Conservation (phyloP, 2,888 invertebrate genomes). For the Limnephilus auricula region DNA sequence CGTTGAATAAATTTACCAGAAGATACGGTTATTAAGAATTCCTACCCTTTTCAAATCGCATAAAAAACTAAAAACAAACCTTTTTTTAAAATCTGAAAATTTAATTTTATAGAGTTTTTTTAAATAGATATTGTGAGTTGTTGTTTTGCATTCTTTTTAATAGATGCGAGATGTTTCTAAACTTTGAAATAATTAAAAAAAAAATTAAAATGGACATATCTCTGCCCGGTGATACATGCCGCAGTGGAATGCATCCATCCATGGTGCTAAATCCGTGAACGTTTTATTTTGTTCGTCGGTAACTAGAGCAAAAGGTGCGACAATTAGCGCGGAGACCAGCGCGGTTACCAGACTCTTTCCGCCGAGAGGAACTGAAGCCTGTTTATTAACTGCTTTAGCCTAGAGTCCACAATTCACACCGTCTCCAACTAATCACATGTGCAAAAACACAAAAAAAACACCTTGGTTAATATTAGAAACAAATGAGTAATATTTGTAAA, state of each 20-base stretch:
- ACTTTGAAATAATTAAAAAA: too few relatives aligned
- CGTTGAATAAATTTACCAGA: too few relatives aligned
- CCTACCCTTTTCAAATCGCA: too few relatives aligned
- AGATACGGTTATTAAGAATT: too few relatives aligned
- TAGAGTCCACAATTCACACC: background rate
- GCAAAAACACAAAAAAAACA: background rate
- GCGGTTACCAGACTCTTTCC: background rate
- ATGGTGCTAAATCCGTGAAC: background rate
- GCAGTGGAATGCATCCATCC: background rate
- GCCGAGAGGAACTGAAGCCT: conserved; percentile 4
- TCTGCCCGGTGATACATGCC: background rate
- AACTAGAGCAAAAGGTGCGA: background rate
- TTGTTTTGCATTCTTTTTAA: too few relatives aligned
- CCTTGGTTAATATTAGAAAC: too few relatives aligned
- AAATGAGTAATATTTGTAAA: too few relatives aligned
- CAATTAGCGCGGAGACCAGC: background rate
- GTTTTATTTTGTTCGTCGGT: background rate
- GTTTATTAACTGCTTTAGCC: background rate
- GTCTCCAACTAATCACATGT: background rate
- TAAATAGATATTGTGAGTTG: too few relatives aligned
- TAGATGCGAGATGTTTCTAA: too few relatives aligned
- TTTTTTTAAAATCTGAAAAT: too few relatives aligned
- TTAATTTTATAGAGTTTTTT: too few relatives aligned
- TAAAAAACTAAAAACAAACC: too few relatives aligned
- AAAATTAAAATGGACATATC: background rate